Evolutionary conservation across 2,113 vertebrate genomes (phyloP), one percentile per base, ranked within the genome.

Genomic region (Leptodactylus fuscus): DNA sequence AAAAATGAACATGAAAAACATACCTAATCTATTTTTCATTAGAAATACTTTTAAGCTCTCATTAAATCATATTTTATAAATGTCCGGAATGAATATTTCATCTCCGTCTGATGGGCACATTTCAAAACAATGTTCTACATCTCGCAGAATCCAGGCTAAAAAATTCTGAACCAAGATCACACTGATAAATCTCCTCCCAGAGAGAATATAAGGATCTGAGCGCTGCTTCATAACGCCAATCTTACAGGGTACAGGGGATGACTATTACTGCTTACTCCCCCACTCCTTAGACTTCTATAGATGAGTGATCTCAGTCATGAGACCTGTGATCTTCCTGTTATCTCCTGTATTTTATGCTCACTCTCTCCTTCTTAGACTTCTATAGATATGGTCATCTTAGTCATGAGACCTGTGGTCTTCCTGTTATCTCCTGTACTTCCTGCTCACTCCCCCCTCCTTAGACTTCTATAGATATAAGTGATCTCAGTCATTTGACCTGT

Each of bases 21-120:
- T 24, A 86, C 84, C 77, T 83, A 86, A 88, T 88, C 76, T 87
- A 88, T 87, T 77, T 87, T 87, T 83, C 80, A 88, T 87, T 83
- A 81, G 83, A 86, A 81, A 86, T 86, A 82, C 65, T 84, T 87
- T 83, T 83, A 83, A 84, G 81, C 70, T 86, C 81, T 86, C 83
- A 86, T 88, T 88, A 88, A 87, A 83, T 88, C 83, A 81, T 87
- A 83, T 88, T 87, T 87, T 87, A 86, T 87, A 83, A 81, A 87
- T 88, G 81, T 65, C 82, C 79, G 58, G 58, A 22, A 75, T 88
- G 77, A 87, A 88, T 88, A 86, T 86, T 88, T 87, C 65, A 86
- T 87, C 80, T n/a, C 38, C 75, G 38, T 75, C 83, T 83, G 76
- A 88, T 78, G 78, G 75, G 77, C 80, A 87, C 80, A 82, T 85